Conservation (phyloP, 2,888 invertebrate species). For the Scaptomyza parva region DNA sequence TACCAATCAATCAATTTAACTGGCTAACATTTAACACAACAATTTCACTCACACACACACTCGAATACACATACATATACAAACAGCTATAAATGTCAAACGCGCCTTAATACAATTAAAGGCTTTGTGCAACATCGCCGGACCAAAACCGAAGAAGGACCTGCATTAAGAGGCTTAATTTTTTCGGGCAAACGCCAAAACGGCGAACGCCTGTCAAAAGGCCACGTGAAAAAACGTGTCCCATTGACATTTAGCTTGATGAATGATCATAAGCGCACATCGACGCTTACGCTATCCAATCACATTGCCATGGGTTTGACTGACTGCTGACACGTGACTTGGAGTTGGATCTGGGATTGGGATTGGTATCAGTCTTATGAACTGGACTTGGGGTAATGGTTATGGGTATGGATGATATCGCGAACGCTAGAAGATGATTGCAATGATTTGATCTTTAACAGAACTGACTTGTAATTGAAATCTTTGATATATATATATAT, state of each 20-base stretch:
- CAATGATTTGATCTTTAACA: constrained; percentile 36
- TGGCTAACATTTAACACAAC: constrained; percentile 46
- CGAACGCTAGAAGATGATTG: constrained; percentile 25
- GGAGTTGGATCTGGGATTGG: constrained; percentile 3
- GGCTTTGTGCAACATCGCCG: constrained; percentile 41
- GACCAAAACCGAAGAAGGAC: constrained; percentile 48
- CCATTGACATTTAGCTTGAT: constrained; percentile 78
- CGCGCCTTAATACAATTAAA: constrained; percentile 73
- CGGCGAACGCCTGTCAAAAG: constrained; percentile 65
- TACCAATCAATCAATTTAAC: constrained; percentile 67
- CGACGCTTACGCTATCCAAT: constrained; percentile 32
- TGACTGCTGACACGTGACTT: constrained; percentile 77
- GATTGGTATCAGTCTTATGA: constrained; percentile 1
- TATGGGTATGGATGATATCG: constrained; percentile 9
- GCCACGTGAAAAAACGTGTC: constrained; percentile 79
- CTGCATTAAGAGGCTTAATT: constrained; percentile 76
- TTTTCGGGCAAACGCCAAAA: constrained; percentile 47
- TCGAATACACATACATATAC: constrained; percentile 22
- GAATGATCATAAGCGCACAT: constrained; percentile 65
- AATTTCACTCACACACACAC: constrained; percentile 24
- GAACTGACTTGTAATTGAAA: neutral
- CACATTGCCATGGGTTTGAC: constrained; percentile 54
- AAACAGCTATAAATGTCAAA: constrained; percentile 68
- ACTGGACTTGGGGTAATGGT: neutral
- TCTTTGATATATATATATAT: too few species aligned